Conservation (phyloP, 1,140 invertebrate species). For the Scaptodrosophila lebanonensis region DNA sequence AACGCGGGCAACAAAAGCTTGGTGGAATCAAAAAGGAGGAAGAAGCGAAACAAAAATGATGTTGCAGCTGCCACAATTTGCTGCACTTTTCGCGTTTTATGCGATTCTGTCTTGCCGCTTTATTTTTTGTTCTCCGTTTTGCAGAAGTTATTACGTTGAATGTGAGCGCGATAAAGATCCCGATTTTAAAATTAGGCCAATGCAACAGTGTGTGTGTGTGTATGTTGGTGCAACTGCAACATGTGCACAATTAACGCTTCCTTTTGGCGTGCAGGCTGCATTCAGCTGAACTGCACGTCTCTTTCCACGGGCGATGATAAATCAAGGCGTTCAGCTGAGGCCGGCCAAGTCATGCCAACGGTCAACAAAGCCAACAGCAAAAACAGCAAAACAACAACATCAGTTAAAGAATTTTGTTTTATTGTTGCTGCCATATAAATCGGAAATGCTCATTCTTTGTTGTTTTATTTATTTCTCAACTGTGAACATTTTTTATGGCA, state of each 20-base stretch:
- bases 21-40: conserved; percentile 9
- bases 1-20: conserved; percentile 49
- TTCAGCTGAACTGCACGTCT: not conserved
- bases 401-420: not conserved
- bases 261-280: conserved; percentile 21
- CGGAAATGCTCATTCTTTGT: conserved; percentile 3
- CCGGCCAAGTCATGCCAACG: conserved; percentile 8
- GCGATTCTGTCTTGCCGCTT: conserved; percentile 60
- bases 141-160: conserved; percentile 50
- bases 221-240: conserved; percentile 35
- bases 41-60: conserved; percentile 49
- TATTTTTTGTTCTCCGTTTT: not conserved
- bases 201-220: conserved; percentile 9
- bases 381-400: too few species aligned
- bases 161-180: conserved; percentile 60
- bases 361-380: conserved; percentile 3
- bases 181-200: conserved; percentile 55
- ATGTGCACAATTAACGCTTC: conserved; percentile 49
- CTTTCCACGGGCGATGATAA: conserved; percentile 11
- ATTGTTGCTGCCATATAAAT: conserved; percentile 12
- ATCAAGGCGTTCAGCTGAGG: conserved; percentile 28
- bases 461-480: too few species aligned
- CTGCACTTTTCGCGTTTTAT: conserved; percentile 75
- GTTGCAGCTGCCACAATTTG: conserved; percentile 74
- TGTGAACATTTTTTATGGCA: too few species aligned